Evolutionary conservation across 2,113 vertebrate species (phyloP).

Genomic region (Protobothrops flavoviridis): DNA sequence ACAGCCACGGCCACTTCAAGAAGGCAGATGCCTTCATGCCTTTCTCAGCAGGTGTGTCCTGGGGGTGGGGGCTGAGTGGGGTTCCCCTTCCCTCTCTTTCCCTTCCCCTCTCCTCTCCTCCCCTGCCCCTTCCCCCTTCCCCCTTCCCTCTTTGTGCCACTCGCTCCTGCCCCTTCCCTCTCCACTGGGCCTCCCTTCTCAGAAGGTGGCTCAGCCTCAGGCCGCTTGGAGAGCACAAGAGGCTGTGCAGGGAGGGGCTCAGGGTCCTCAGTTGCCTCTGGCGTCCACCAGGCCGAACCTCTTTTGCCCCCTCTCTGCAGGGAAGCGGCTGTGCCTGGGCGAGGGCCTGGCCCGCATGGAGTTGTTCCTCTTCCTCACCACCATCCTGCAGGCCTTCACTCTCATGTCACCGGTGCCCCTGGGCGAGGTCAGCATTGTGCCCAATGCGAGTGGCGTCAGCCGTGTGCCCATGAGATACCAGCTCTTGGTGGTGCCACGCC

Average conservation of each 20-base stretch:
- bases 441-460: slow-evolving; percentile 45
- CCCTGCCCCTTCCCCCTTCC: too few species aligned
- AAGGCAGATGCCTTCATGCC: slow-evolving; percentile 60
- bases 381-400: slow-evolving; percentile 64
- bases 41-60: slow-evolving; percentile 64
- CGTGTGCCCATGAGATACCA: slow-evolving; percentile 50
- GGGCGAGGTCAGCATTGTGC: slow-evolving; percentile 43
- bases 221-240: too few species aligned
- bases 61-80: too few species aligned
- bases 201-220: not conserved
- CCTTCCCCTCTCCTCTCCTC: not conserved
- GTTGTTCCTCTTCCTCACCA: slow-evolving; percentile 26
- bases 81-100: not conserved
- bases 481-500: slow-evolving; percentile 46
- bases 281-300: not conserved
- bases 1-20: slow-evolving; percentile 56
- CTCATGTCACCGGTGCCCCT: slow-evolving; percentile 27
- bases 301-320: slow-evolving; percentile 8
- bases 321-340: slow-evolving; percentile 57
- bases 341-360: slow-evolving; percentile 33
- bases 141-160: not conserved
- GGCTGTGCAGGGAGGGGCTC: not conserved
- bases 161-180: too few species aligned
- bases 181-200: not conserved
- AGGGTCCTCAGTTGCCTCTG: not conserved